These are phyloP conservation scores for Chaetoderma sp. DNA, from an alignment of 2,888 invertebrate species.

Conservation along the genomic window DNA sequence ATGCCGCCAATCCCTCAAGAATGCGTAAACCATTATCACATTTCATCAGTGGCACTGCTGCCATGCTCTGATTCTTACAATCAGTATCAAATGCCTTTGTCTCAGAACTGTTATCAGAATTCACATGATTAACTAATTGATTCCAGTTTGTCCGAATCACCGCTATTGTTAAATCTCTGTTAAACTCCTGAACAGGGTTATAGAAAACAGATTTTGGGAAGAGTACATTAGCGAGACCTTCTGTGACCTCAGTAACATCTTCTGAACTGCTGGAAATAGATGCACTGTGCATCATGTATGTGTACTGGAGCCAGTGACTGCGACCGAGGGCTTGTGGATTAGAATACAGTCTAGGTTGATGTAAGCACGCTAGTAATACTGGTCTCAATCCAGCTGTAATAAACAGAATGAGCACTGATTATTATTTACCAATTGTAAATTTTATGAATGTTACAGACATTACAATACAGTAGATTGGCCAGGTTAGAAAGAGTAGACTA, in stretches of 20 bases:
- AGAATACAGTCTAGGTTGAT: too few relatives aligned
- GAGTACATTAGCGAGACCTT: conserved; percentile 84
- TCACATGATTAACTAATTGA: not conserved
- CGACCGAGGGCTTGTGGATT: too few relatives aligned
- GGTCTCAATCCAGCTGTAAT: too few relatives aligned
- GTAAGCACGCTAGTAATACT: too few relatives aligned
- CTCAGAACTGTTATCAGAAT: not conserved
- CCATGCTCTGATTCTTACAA: not conserved
- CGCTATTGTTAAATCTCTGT: conserved; percentile 83
- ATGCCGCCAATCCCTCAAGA: conserved; percentile 94
- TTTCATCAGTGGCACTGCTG: conserved; percentile 35
- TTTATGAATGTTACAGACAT: too few relatives aligned
- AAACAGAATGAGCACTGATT: too few relatives aligned
- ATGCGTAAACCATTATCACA: conserved; percentile 72
- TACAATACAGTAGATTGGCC: too few relatives aligned
- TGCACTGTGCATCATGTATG: too few relatives aligned
- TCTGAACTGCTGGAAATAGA: conserved; percentile 18
- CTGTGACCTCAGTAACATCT: conserved; percentile 69
- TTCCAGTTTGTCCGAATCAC: conserved; percentile 43
- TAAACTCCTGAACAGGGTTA: conserved; percentile 94
- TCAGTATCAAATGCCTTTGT: not conserved
- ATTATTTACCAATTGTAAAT: too few relatives aligned
- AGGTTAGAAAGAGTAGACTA: too few relatives aligned
- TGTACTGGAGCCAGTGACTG: too few relatives aligned
- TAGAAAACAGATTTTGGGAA: conserved; percentile 87